phyloP scores from a whole-genome alignment of 2,888 invertebrate species.

The Hemicrepidius hirtus region DNA sequence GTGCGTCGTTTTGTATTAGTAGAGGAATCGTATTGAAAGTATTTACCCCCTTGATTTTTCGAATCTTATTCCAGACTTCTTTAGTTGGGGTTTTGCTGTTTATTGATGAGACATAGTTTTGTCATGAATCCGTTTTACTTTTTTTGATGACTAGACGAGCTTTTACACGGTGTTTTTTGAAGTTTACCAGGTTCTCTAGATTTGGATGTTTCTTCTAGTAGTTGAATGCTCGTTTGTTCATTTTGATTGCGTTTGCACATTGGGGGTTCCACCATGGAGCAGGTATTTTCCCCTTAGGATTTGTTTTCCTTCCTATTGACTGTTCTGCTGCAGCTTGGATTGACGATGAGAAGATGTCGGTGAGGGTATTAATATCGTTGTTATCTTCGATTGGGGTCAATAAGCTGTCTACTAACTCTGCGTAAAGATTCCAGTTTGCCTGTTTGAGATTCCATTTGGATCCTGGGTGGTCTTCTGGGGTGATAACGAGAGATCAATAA shows the following conservation, averaged over 20 bases:
- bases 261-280: conserved; percentile 17
- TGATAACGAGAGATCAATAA: too few relatives aligned
- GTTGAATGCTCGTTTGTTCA: background rate
- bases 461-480: background rate
- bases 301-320: background rate
- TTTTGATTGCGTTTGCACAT: background rate
- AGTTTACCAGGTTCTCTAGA: conserved; percentile 13
- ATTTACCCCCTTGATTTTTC: background rate
- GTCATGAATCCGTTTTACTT: background rate
- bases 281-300: background rate
- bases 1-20: too few relatives aligned
- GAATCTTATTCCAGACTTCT: too few relatives aligned
- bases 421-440: conserved; percentile 8
- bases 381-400: background rate
- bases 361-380: conserved; percentile 1
- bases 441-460: background rate
- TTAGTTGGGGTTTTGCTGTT: too few relatives aligned
- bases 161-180: conserved; percentile 13
- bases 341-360: background rate
- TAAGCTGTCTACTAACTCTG: background rate
- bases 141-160: background rate
- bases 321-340: background rate
- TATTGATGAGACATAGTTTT: too few relatives aligned
- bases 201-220: background rate
- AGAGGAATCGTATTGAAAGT: too few relatives aligned